A percentile compares a stretch with the other conserved stretches of the same genome.
Evolutionary conservation across 2,797 vertebrate genomes (phyloP).

Genomic region (Sandelia bainsii): DNA sequence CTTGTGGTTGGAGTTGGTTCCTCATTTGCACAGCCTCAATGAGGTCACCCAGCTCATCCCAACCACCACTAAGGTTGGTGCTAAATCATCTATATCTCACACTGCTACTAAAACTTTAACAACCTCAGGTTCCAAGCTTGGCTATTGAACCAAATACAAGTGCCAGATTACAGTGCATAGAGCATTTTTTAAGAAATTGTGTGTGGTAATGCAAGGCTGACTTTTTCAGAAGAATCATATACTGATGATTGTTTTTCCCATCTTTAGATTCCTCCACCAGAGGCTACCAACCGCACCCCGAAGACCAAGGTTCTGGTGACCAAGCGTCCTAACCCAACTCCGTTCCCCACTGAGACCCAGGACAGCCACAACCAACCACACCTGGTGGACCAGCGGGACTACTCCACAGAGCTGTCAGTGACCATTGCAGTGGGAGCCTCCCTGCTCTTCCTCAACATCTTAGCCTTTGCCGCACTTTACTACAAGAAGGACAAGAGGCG

Average conservation of each 20-base stretch:
- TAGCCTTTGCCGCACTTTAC: constrained; percentile 97
- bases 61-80: constrained; percentile 93
- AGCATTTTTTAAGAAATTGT: not conserved
- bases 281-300: constrained; percentile 93
- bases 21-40: constrained; percentile 98
- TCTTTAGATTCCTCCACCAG: constrained; percentile 89
- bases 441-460: constrained; percentile 97
- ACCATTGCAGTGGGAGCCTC: constrained; percentile 98
- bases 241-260: constrained; percentile 1
- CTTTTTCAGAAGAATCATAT: not conserved
- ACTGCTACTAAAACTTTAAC: constrained; percentile 2
- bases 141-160: too few relatives aligned
- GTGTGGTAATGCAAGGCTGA: not conserved
- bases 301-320: constrained; percentile 91
- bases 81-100: constrained; percentile 5
- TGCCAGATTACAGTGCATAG: not conserved
- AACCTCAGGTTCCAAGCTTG: not conserved
- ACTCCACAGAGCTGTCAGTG: constrained; percentile 97
- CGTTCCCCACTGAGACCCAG: constrained; percentile 94
- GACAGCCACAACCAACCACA: constrained; percentile 95
- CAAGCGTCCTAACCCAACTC: constrained; percentile 90
- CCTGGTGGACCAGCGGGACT: constrained; percentile 97
- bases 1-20: constrained; percentile 98
- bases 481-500: constrained; percentile 99
- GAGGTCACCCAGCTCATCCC: constrained; percentile 98